Evolutionary conservation across 2,888 invertebrate genomes (phyloP), one percentile per base, ranked within the genome.

Genomic region (Malacosoma neustria): DNA sequence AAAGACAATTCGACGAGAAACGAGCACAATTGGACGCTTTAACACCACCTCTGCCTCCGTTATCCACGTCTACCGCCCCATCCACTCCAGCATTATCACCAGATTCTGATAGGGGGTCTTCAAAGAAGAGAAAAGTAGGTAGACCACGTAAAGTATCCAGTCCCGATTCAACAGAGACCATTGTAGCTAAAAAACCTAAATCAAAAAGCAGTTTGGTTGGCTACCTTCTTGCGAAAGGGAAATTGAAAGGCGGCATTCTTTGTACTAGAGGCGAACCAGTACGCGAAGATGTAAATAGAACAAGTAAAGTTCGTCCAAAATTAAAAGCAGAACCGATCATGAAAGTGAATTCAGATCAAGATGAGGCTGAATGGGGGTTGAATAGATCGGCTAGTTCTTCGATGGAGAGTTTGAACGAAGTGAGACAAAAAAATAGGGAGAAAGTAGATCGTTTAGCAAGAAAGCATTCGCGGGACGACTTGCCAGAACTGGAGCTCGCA

Each of bases 71-170:
- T 1, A 60, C 77, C 1, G 73, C 87, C 1, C 80, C 86, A 2
- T 71, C 76, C 4, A 75, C 82, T 1, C 82, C 85, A 4, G 85
- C 81, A 14, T 55, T 81, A 12, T 86, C 87, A 1, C 87, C 87
- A 1, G 72, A 80, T 45, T 82, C 86, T 1, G 85, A 86, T 37
- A 63, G 84, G 51, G 82, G 85, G 1, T 88, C 89, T 1, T 91
- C 91, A 0, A 92, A 93, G 55, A 94, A 94, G 63, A 89, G 95
- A 6, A 94, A 95, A 81, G 93, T 94, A 0, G 94, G 94, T 0
- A 85, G 93, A 48, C 95, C 94, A 0, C 90, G 92, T 46, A 94
- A 94, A 60, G 85, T 92, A 7, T 88, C 89, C 37, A 88, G 87
- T 39, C 87, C 86, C 3, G 88, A 89, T 45, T 88, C 89, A 1